Evolutionary conservation across 1,140 invertebrate species (phyloP), one percentile per base, ranked within the genome.

Genomic region (Drosophila lacertosa): DNA sequence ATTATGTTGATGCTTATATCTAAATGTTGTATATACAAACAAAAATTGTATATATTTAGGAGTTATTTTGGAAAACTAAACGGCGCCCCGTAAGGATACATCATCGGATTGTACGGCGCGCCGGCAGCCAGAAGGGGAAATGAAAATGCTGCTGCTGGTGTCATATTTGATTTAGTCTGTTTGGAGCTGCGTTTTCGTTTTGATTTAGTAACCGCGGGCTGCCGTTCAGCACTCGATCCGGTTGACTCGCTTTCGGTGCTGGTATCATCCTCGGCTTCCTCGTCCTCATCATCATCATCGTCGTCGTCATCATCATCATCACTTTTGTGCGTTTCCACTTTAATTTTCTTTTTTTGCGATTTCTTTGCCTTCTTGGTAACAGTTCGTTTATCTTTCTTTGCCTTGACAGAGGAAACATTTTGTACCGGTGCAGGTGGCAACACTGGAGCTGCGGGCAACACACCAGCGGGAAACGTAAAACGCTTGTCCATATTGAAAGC

Each of bases 21-120:
- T 48, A 1, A 32, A 48, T 29, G 13, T 2, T 7, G 35, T 37
- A 9, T 53, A 53, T 50, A 59, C 53, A 59, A 51, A 29, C 11
- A 32, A 29, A 68, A 60, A 16, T 63, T 47, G n/a, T 45, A 68
- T 26, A 32, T 9, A 60, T 20, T 39, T 62, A 54, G 22, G 18
- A 62, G 13, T 40, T 70, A 74, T 62, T 88, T 82, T 3, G 82
- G 54, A 51, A 71, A 88, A 42, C 13, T 81, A 29, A 86, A 88
- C 10, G 64, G 69, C 9, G 77, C 15, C 4, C 33, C 77, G 68
- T 81, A 86, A 0, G 81, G 69, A 66, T 88, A 86, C 73, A 86
- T 86, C 65, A 86, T 50, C 0, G 81, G 64, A 39, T 71, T 86
- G 26, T 71, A 86, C n/a, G 73, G 77, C 7, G 81, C 42, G 2